phyloP scores from a whole-genome alignment of 2,113 vertebrate species.

The Chloropsis hardwickii region DNA sequence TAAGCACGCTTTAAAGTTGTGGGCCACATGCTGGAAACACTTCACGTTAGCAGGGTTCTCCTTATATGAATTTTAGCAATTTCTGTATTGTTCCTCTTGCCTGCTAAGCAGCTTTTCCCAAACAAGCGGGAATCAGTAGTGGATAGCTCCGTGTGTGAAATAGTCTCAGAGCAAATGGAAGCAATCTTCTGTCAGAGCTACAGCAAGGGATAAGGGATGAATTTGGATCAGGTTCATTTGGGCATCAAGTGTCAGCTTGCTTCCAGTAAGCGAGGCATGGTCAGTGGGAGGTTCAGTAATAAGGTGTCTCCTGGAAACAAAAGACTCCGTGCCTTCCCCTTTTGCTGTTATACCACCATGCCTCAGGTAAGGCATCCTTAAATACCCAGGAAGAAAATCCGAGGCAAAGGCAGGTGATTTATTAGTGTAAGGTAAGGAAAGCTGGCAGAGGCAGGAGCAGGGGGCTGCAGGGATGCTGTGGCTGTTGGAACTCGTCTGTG shows the following conservation, averaged over 20 bases:
- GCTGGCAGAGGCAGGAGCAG: background rate
- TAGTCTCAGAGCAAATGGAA: background rate
- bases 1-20: background rate
- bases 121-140: background rate
- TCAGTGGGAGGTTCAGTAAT: background rate
- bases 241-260: background rate
- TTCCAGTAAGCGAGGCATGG: background rate
- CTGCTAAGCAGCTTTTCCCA: background rate
- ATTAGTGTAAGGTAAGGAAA: background rate
- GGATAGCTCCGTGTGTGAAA: background rate
- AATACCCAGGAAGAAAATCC: background rate
- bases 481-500: accelerated
- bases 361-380: background rate
- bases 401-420: background rate
- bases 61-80: background rate
- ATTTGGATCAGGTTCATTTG: slow-evolving; percentile 4
- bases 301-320: slow-evolving; percentile 28
- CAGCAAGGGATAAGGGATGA: background rate
- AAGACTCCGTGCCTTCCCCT: background rate
- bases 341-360: background rate
- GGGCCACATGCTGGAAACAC: background rate
- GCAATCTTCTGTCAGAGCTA: background rate
- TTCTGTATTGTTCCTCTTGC: background rate
- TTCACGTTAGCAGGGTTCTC: background rate
- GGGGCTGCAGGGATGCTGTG: background rate